These are phyloP conservation scores for Sebastes matsubarae DNA, from an alignment of 2,797 vertebrate genomes.

Conservation along the genomic window DNA sequence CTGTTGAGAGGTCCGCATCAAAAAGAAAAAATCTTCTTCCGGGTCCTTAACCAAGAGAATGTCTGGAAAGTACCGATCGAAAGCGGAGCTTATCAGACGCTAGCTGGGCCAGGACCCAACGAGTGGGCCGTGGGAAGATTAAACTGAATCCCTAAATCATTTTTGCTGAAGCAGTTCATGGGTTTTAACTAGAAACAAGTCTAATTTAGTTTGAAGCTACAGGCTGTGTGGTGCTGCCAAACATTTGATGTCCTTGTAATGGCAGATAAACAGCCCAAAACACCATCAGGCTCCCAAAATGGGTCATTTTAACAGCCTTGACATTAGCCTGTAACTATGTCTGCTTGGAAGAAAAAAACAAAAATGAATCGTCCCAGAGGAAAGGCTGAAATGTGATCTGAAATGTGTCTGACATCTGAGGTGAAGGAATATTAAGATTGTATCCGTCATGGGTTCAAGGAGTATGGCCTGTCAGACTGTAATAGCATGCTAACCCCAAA, in stretches of 20 bases:
- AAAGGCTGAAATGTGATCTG: not conserved
- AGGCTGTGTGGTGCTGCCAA: conserved; percentile 36
- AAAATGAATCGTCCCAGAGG: not conserved
- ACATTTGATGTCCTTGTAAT: conserved; percentile 26
- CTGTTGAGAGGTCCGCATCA: not conserved
- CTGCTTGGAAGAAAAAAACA: not conserved
- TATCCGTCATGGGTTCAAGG: not conserved
- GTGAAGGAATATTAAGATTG: not conserved
- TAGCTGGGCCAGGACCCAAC: conserved; percentile 43
- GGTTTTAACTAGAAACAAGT: conserved; percentile 41
- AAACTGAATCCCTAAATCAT: conserved; percentile 52
- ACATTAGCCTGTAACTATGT: not conserved
- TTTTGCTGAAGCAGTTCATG: conserved; percentile 35
- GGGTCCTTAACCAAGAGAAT: conserved; percentile 15
- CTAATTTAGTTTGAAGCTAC: conserved; percentile 41
- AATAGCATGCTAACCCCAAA: not conserved
- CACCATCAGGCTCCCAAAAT: conserved; percentile 30
- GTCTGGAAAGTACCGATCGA: conserved; percentile 13
- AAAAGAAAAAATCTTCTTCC: conserved; percentile 22
- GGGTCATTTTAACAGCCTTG: conserved; percentile 12
- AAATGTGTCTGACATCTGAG: not conserved
- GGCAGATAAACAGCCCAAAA: conserved; percentile 26
- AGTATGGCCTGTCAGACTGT: not conserved
- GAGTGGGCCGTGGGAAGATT: conserved; percentile 53
- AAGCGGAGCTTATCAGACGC: conserved; percentile 28